These are phyloP conservation scores for Tenrec ecaudatus DNA, from an alignment of 2,113 vertebrate species.

Conservation along the genomic window DNA sequence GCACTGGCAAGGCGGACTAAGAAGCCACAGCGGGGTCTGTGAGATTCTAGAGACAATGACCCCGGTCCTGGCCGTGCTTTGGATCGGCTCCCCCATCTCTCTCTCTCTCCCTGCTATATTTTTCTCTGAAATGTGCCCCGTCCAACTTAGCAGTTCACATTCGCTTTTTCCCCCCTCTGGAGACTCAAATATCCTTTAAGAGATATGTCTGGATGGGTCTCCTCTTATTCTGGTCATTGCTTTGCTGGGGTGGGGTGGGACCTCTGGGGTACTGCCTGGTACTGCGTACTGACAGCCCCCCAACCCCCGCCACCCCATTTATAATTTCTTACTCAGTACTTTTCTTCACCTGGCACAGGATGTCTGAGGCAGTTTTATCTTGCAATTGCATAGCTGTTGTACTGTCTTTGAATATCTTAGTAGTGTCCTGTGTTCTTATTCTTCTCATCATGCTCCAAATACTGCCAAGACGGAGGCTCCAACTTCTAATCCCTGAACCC, in stretches of 20 bases:
- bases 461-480: neutral
- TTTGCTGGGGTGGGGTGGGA: neutral
- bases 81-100: neutral
- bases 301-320: conserved; percentile 50
- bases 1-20: neutral
- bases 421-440: neutral
- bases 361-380: neutral
- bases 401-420: neutral
- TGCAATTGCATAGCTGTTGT: neutral
- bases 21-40: neutral
- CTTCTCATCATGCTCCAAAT: conserved; percentile 39
- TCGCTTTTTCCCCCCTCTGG: conserved; percentile 1
- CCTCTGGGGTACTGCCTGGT: neutral
- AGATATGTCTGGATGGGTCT: neutral
- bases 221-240: neutral
- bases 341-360: neutral
- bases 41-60: neutral
- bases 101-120: neutral
- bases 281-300: no score
- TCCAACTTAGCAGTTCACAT: conserved; percentile 36
- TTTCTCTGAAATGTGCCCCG: conserved; percentile 5
- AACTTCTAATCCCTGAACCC: conserved; percentile 1
- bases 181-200: conserved; percentile 39
- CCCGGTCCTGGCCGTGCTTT: neutral
- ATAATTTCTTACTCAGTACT: neutral